phyloP scores from a whole-genome alignment of 2,113 vertebrate genomes.

The Dicentrarchus labrax region DNA sequence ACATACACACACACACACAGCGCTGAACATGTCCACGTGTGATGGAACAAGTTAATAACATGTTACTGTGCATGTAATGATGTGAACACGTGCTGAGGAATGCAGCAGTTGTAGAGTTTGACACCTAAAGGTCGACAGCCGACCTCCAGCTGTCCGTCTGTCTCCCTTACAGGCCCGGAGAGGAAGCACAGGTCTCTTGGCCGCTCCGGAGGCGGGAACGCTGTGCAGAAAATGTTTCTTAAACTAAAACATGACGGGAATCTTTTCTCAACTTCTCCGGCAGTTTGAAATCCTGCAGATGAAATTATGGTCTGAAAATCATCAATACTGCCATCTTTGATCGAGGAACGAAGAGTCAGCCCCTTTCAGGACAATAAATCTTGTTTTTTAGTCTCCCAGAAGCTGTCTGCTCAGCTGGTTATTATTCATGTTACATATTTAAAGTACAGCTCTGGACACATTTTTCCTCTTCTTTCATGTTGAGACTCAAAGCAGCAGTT shows the following conservation, averaged over 20 bases:
- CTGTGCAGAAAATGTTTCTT: too few species aligned
- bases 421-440: too few species aligned
- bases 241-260: neutral
- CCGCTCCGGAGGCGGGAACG: neutral
- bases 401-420: neutral
- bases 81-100: constrained; percentile 40
- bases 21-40: neutral
- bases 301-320: too few species aligned
- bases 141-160: constrained; percentile 19
- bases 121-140: constrained; percentile 33
- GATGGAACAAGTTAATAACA: constrained; percentile 17
- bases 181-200: neutral
- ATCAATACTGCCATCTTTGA: too few species aligned
- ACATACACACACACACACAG: neutral
- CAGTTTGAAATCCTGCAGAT: too few species aligned
- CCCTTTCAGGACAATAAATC: too few species aligned
- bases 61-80: constrained; percentile 31
- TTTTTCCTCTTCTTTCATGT: too few species aligned
- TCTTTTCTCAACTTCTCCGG: too few species aligned
- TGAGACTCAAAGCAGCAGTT: too few species aligned
- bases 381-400: neutral
- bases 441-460: too few species aligned
- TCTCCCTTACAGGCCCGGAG: neutral
- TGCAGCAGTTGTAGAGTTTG: constrained; percentile 17
- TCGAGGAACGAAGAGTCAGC: too few species aligned